These are phyloP conservation scores for Heliconius himera DNA, from an alignment of 1,140 invertebrate species.

Conservation along the genomic window DNA sequence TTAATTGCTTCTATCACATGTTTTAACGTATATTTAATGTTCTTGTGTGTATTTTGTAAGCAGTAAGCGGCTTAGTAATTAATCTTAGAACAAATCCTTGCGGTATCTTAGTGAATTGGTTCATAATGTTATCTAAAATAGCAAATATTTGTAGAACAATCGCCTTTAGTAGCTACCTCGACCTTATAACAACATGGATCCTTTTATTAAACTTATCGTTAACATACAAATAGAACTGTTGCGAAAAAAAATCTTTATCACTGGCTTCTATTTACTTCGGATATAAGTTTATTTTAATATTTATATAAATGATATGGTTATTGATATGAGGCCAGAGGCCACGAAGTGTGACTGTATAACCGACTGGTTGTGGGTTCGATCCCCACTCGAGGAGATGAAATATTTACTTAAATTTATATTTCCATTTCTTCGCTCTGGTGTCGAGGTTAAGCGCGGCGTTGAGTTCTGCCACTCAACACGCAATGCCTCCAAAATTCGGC, in stretches of 20 bases:
- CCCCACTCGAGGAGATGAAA: too few species aligned
- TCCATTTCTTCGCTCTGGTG: too few species aligned
- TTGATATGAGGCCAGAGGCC: neutral
- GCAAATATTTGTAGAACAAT: constrained; percentile 67
- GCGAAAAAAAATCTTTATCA: constrained; percentile 27
- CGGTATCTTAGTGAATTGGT: constrained; percentile 74
- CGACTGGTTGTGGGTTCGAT: too few species aligned
- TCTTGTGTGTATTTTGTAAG: constrained; percentile 51
- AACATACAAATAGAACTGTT: constrained; percentile 44
- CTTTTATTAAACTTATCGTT: constrained; percentile 56
- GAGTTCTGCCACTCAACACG: too few species aligned
- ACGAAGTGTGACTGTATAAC: too few species aligned
- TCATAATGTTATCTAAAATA: constrained; percentile 72
- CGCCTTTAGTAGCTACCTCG: constrained; percentile 60
- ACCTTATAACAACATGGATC: constrained; percentile 60
- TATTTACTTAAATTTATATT: too few species aligned
- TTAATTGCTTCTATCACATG: constrained; percentile 4
- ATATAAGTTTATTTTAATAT: neutral
- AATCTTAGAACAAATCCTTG: constrained; percentile 77
- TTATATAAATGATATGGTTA: neutral
- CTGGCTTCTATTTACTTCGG: neutral
- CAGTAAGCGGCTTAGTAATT: constrained; percentile 63
- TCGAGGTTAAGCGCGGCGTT: too few species aligned
- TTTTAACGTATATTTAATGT: neutral
- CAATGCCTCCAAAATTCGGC: too few species aligned